A percentile compares a stretch with the other conserved stretches of the same genome.
Conservation (phyloP, 2,113 vertebrate genomes). For the Cheirogaleus medius region DNA sequence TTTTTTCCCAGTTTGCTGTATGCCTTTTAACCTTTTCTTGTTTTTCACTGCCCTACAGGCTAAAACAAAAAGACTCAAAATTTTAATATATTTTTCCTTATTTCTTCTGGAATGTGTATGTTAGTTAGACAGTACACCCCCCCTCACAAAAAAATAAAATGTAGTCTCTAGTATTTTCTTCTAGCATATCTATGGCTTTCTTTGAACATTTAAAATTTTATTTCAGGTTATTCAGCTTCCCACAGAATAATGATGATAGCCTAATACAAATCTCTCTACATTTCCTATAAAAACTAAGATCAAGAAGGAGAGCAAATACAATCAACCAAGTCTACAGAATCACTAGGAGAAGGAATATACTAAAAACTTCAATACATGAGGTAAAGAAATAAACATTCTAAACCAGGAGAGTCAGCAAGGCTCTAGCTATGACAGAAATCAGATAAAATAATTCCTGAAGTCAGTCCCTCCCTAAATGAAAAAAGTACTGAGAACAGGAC, state of each 20-base stretch:
- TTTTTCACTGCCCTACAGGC: neutral
- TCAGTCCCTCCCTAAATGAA: neutral
- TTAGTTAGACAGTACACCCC: neutral
- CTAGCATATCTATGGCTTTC: neutral
- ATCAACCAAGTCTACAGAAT: neutral
- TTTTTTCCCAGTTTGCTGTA: neutral
- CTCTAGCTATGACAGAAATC: neutral
- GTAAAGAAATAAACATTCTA: neutral
- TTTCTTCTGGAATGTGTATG: neutral
- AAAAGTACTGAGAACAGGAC: neutral
- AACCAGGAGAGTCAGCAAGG: neutral
- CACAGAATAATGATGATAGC: neutral
- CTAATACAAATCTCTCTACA: neutral
- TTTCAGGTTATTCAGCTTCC: neutral
- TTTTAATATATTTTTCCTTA: neutral
- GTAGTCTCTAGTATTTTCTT: neutral
- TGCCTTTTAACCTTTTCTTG: neutral
- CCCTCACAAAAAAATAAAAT: neutral
- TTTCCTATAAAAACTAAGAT: neutral
- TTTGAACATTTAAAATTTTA: neutral
- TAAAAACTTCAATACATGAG: neutral
- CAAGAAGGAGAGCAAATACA: neutral
- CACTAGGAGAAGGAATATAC: neutral
- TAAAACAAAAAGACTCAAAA: neutral
- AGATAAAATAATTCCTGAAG: neutral